Evolutionary conservation across 2,113 vertebrate species (phyloP), one percentile per base, ranked within the genome.

Genomic region (Caranx ignobilis): DNA sequence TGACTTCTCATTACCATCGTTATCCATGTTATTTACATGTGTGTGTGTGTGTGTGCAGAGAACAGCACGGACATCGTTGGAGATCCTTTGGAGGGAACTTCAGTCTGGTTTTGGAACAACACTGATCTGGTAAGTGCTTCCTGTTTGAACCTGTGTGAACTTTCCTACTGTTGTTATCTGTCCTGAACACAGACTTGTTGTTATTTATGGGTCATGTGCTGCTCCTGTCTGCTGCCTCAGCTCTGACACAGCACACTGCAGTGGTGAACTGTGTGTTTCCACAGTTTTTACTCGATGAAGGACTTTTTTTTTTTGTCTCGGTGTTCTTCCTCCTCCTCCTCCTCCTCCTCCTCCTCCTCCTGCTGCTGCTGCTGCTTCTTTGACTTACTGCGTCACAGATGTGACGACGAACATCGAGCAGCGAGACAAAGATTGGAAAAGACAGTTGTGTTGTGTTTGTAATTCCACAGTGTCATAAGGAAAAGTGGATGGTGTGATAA

Each of bases 51-150:
- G 78, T 50, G 93, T 94, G 37, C 93, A 99, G 98, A 88, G 79
- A 98, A 98, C 84, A 93, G 85, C 26, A 95, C 97, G 4, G 87
- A 89, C 0, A 4, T 95, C 6, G 52, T 85, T 19, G 95, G 87
- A 11, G 88, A 95, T 55, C 90, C 95, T 12, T 1, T 56, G 13
- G 87, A 93, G 32, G 77, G 35, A 0, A 71, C 93, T 1, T 73
- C 92, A 0, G 1, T 86, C 37, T 95, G 94, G 94, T 84, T 86
- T 54, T 73, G 85, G 71, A 88, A 93, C 89, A 93, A 91, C 90
- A 95, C 95, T 2, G 94, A 93, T 45, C 79, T 79, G 94, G 98
- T 99, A 90, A 95, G 97, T 92, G 32, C 26, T 19, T 54, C 45
- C 45, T 47, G 45, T 47, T 47, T 47, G 1, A 47, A 26, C 26